Evolutionary conservation across 2,797 vertebrate species (phyloP).

Genomic region (Danio tinwini): DNA sequence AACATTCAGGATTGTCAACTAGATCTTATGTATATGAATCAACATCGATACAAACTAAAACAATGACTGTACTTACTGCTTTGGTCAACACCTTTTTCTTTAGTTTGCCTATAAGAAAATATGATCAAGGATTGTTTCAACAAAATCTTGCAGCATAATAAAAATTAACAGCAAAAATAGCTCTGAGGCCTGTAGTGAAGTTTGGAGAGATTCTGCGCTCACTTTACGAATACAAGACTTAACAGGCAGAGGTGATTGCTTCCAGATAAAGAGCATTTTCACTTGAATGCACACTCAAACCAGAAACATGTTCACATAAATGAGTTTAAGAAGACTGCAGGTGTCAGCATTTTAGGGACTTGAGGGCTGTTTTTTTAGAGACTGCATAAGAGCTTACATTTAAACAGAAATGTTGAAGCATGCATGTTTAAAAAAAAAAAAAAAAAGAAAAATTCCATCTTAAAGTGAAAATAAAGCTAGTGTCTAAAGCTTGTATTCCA

Average conservation of each 20-base stretch:
- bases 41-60: neutral
- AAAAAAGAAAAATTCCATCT: neutral
- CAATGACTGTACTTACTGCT: conserved; percentile 80
- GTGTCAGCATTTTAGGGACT: conserved; percentile 10
- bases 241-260: conserved; percentile 18
- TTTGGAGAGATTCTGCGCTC: neutral
- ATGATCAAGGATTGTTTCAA: neutral
- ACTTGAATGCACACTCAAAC: neutral
- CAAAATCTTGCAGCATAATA: neutral
- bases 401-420: neutral
- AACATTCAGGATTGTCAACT: neutral
- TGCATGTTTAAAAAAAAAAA: neutral
- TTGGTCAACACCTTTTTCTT: conserved; percentile 81
- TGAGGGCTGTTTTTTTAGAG: neutral
- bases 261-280: neutral
- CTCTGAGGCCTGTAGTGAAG: neutral
- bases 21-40: neutral
- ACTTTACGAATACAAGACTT: conserved; percentile 13
- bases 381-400: neutral
- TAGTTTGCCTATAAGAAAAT: conserved; percentile 81
- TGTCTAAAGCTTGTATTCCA: neutral
- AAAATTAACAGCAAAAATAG: neutral
- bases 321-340: neutral
- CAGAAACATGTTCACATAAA: conserved; percentile 3
- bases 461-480: neutral